Base-by-base conservation (phyloP, 2,888 invertebrate genomes). In the Heliconius sara region DNA sequence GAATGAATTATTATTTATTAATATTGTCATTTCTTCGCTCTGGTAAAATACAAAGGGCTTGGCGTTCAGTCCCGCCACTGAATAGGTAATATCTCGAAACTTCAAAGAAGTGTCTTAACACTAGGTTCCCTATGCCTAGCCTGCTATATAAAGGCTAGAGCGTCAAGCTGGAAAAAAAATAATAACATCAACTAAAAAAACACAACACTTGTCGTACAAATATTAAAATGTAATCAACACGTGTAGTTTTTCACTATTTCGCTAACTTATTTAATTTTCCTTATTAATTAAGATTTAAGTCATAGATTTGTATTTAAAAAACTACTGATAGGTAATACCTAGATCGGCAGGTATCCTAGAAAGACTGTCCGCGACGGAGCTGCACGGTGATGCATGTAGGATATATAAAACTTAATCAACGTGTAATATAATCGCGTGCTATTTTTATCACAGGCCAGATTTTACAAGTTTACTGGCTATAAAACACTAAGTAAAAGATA, bases 391-490 rank as follows among this genome's bases (percentile, higher is more conserved):
- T 75, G 74, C 74, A 75, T 65, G 65, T 75, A 75, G 34, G 65
- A 66, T 63, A 74, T 60, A 78, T 74, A 78, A 74, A 78, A 78
- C 78, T 60, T 34, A 72, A 65, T 65, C 25, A 72, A 72, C 30
- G 63, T 73, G 66, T 73, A 57, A 78, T 78, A 74, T 63, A 74
- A 78, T 74, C 74, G 74, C 68, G 43, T 74, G 73, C 78, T 78
- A 74, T 74, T 67, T 67, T 74, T 78, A 78, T 78, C 74, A 30
- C 74, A 34, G 34, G 60, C 67, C 60, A 78, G 78, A 78, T 78
- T 78, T 78, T 68, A 78, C 78, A 74, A 30, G 25, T 78, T 78
- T 74, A 78, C 74, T 68, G 43, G 30, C 74, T 74, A 78, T 78
- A 74, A 78, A 78, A 78, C 68, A 19, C n/a, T 68, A 43, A 39